Conservation (phyloP, 2,888 invertebrate genomes). For the Neuroscelio doddi region DNA sequence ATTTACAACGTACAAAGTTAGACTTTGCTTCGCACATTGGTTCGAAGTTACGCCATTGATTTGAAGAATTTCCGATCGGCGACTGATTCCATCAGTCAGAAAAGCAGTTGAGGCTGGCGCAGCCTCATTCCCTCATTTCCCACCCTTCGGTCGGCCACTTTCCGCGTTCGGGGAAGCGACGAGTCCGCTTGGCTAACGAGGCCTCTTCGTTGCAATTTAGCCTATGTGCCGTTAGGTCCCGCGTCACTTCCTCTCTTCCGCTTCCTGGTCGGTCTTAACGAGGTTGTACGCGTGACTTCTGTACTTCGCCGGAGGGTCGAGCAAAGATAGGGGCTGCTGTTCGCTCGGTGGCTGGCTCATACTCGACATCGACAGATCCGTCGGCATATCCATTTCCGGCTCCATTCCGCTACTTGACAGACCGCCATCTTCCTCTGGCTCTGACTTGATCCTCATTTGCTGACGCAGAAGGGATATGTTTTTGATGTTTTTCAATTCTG, state of each 20-base stretch:
- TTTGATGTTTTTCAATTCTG: constrained; percentile 94
- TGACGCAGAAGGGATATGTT: constrained; percentile 91
- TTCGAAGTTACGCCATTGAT: too few relatives aligned
- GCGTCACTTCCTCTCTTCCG: constrained; percentile 70
- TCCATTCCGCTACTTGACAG: constrained; percentile 59
- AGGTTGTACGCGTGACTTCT: constrained; percentile 70
- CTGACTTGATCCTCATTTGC: constrained; percentile 76
- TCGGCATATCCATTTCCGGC: constrained; percentile 69
- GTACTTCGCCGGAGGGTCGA: constrained; percentile 69
- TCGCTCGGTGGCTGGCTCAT: constrained; percentile 60
- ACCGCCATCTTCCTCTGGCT: constrained; percentile 65
- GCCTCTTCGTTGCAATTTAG: constrained; percentile 2
- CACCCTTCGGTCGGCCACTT: too few relatives aligned
- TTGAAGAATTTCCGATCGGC: too few relatives aligned
- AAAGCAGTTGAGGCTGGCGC: too few relatives aligned
- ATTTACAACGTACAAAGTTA: too few relatives aligned
- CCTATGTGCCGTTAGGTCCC: constrained; percentile 57
- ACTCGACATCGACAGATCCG: constrained; percentile 69
- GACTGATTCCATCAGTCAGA: too few relatives aligned
- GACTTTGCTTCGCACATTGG: too few relatives aligned
- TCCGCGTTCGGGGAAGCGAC: neutral
- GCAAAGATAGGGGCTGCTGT: constrained; percentile 59
- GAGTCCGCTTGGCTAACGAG: neutral
- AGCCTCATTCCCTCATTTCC: too few relatives aligned
- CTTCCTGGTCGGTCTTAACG: constrained; percentile 67